Evolutionary conservation across 2,888 invertebrate genomes (phyloP).

Genomic region (Patella pellucida): DNA sequence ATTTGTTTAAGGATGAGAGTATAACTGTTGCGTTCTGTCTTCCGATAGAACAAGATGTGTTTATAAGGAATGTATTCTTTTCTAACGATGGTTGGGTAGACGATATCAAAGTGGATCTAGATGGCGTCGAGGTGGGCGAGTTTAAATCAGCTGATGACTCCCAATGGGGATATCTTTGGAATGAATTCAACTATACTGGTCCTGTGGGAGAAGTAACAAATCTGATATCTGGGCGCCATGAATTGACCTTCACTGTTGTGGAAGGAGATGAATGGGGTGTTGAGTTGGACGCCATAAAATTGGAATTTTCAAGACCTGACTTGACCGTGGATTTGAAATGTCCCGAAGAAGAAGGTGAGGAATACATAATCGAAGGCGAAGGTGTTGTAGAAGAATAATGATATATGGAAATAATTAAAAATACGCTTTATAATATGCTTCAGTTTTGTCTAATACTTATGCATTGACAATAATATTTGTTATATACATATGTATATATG

Average conservation of each 20-base stretch:
- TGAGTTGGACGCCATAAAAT: constrained; percentile 13
- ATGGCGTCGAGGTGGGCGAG: constrained; percentile 6
- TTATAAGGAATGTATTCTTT: constrained; percentile 16
- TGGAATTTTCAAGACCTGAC: constrained; percentile 13
- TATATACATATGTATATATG: too few species aligned
- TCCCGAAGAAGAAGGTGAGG: constrained; percentile 13
- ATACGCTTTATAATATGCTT: too few species aligned
- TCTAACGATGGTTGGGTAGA: constrained; percentile 20
- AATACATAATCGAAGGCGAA: neutral
- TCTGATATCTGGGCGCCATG: constrained; percentile 9
- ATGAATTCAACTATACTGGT: constrained; percentile 14
- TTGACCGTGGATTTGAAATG: constrained; percentile 5
- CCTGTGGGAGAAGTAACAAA: neutral
- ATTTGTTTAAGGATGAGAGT: constrained; percentile 14
- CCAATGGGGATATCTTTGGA: constrained; percentile 14
- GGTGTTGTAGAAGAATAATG: neutral
- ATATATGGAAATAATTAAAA: too few species aligned
- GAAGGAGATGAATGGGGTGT: constrained; percentile 17
- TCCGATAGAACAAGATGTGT: neutral
- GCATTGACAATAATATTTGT: too few species aligned
- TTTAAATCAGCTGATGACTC: constrained; percentile 9
- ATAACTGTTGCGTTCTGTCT: constrained; percentile 11
- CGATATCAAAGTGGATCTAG: constrained; percentile 12
- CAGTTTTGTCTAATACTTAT: too few species aligned
- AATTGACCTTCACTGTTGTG: constrained; percentile 12